These are phyloP conservation scores for Bubo bubo DNA, from an alignment of 2,113 vertebrate genomes.

Conservation along the genomic window DNA sequence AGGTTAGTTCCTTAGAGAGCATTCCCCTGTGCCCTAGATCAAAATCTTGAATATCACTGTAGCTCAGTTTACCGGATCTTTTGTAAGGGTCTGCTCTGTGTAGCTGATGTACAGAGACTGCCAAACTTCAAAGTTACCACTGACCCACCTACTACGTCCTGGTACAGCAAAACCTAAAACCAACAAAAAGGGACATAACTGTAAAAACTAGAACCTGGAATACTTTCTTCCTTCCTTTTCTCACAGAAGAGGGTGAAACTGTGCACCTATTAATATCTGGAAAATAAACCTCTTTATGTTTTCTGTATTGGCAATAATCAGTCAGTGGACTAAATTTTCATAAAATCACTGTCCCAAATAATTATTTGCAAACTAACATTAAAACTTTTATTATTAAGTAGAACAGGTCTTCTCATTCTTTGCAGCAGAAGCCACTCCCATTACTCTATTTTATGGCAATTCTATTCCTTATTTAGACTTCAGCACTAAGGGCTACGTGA, in stretches of 20 bases:
- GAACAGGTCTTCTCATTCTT: not conserved
- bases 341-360: not conserved
- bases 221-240: not conserved
- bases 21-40: not conserved
- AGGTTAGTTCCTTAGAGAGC: not conserved
- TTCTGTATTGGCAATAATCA: not conserved
- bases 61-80: not conserved
- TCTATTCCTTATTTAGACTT: conserved; percentile 16
- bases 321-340: not conserved
- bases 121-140: not conserved
- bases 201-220: not conserved
- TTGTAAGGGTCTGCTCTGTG: not conserved
- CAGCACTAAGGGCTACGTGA: not conserved
- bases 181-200: not conserved
- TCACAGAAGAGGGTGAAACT: not conserved
- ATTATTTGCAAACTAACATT: not conserved
- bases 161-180: not conserved
- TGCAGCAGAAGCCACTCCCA: not conserved
- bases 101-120: not conserved
- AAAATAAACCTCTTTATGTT: not conserved
- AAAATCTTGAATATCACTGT: not conserved
- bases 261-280: not conserved
- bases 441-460: not conserved
- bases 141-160: not conserved
- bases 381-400: not conserved